Evolutionary conservation across 2,797 vertebrate species (phyloP).

Genomic region (Lithobates sylvaticus): DNA sequence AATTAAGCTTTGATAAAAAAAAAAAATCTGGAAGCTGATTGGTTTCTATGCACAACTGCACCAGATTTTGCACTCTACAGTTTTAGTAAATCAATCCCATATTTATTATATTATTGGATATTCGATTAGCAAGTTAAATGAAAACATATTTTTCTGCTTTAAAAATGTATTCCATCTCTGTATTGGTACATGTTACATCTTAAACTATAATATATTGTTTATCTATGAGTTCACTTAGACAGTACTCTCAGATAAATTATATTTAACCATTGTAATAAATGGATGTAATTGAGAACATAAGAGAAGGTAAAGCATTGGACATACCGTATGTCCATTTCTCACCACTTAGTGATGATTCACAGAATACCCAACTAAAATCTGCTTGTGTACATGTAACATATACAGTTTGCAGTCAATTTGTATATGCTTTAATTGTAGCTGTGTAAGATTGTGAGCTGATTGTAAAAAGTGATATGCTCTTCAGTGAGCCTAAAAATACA

Average conservation of each 20-base stretch:
- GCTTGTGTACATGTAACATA: not conserved
- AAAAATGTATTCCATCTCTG: not conserved
- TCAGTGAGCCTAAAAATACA: too few species aligned
- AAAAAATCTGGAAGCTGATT: too few species aligned
- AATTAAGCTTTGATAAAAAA: too few species aligned
- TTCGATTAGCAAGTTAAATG: conserved; percentile 10
- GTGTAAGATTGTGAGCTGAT: too few species aligned
- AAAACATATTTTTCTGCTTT: conserved; percentile 13
- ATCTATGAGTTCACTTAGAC: too few species aligned
- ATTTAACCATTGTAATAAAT: not conserved
- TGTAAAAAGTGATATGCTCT: too few species aligned
- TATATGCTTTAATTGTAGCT: too few species aligned
- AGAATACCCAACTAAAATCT: not conserved
- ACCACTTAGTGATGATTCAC: not conserved
- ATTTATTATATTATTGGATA: not conserved
- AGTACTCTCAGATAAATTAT: not conserved
- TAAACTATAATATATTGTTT: too few species aligned
- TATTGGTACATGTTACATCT: conserved; percentile 35
- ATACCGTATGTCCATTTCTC: not conserved
- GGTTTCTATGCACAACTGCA: too few species aligned
- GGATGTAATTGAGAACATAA: conserved; percentile 14
- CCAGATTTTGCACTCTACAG: too few species aligned
- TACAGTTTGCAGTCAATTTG: too few species aligned
- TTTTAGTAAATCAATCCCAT: too few species aligned
- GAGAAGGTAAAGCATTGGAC: not conserved